phyloP scores from a whole-genome alignment of 2,888 invertebrate species.

The Chalcosyrphus nemorum region DNA sequence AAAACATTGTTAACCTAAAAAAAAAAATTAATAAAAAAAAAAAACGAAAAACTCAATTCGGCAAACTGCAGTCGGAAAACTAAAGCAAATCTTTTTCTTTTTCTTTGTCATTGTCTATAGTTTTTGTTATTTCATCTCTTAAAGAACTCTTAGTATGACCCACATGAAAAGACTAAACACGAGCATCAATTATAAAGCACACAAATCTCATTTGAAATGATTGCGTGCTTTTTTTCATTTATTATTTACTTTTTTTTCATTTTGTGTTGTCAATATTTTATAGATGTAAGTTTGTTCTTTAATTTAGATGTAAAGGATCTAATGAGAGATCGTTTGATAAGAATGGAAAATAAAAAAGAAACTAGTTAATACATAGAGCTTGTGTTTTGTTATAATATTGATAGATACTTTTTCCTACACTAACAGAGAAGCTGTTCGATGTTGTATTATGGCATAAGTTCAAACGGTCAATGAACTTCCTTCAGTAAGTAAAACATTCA shows the following conservation, averaged over 20 bases:
- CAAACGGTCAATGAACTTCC: too few species aligned
- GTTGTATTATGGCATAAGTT: too few species aligned
- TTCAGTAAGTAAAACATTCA: too few species aligned
- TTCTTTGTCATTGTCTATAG: not conserved
- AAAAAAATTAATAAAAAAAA: conserved; percentile 13
- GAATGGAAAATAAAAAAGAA: not conserved
- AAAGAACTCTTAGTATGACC: too few species aligned
- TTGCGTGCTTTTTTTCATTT: not conserved
- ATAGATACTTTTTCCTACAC: too few species aligned
- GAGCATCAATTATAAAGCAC: not conserved
- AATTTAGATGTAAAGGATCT: not conserved
- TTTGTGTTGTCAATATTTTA: not conserved
- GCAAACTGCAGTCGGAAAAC: not conserved
- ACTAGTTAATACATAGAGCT: not conserved
- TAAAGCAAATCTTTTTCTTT: not conserved
- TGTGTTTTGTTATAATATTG: not conserved
- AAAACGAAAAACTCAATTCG: conserved; percentile 4
- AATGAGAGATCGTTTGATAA: not conserved
- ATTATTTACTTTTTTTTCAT: not conserved
- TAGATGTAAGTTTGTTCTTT: conserved; percentile 3
- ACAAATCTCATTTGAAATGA: not conserved
- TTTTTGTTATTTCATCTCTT: not conserved
- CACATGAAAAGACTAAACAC: not conserved
- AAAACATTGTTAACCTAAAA: conserved; percentile 3
- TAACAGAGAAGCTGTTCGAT: too few species aligned